Evolutionary conservation across 1,140 invertebrate species (phyloP), one percentile per base, ranked within the genome.

Genomic region (Pogonomyrmex barbatus): DNA sequence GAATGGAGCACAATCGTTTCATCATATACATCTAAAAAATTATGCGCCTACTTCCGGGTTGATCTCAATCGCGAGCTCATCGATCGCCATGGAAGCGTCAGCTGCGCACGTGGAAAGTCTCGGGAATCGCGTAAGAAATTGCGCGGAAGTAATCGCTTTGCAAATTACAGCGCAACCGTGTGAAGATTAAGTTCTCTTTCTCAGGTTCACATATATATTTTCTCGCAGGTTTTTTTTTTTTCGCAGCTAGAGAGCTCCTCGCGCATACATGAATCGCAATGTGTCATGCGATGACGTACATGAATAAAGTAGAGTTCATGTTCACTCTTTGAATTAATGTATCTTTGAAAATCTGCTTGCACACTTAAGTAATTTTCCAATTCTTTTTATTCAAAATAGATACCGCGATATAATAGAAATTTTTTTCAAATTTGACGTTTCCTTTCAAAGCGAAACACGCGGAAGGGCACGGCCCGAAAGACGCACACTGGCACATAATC

Each of bases 121-220:
- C 42, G 42, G 62, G 68, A 75, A 83, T 83, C 79, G 79, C 68
- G 68, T 30, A 82, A 82, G 67, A 82, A 82, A 73, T 82, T 70
- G 79, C 54, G 54, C 67, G 68, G 42, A 58, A 73, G 79, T 82
- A 82, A 82, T 82, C 42, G 67, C 79, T 82, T 73, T 73, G 67
- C 54, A 82, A 73, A 83, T 82, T 73, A 79, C 47, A 62, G 30
- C 62, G 63, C 65, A 56, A 82, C 78, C 65, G 50, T 81, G 78
- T 24, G 78, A 73, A 67, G 63, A 14, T n/a, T 54, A 58, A 82
- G 42, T 73, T 58, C 39, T 42, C 67, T 73, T 47, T 71, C 67
- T 81, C 63, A 33, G n/a, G 56, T 39, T 81, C 39, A 45, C 24
- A 10, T 67, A 67, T 67, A 67, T 45, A 67, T 67, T 67, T 14